Conservation (phyloP, 2,797 vertebrate genomes). For the Crax fasciolata region DNA sequence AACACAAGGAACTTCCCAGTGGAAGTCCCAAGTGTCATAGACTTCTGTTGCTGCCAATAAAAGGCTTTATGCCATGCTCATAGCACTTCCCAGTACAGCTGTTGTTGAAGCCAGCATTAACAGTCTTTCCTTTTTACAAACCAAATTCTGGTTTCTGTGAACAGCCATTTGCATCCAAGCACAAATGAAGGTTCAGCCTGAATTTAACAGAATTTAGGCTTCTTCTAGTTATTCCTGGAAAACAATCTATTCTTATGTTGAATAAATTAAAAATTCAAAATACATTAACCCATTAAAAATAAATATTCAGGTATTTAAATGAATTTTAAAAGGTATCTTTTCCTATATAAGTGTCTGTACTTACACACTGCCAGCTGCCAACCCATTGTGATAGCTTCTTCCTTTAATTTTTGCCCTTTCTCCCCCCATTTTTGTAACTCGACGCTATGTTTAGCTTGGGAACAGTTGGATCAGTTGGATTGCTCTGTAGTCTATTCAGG, state of each 20-base stretch:
- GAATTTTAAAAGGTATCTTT: not conserved
- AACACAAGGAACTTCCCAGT: not conserved
- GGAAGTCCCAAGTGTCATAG: not conserved
- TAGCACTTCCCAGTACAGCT: not conserved
- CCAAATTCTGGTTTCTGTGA: not conserved
- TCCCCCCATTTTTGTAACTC: not conserved
- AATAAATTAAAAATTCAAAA: not conserved
- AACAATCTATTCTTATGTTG: not conserved
- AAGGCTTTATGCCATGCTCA: not conserved
- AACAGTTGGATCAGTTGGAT: constrained; percentile 11
- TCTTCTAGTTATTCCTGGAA: not conserved
- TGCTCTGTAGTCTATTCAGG: constrained; percentile 33
- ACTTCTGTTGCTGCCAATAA: not conserved
- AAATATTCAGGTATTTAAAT: not conserved
- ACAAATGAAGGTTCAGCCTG: not conserved
- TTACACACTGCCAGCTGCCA: not conserved
- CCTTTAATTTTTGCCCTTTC: not conserved
- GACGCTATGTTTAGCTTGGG: constrained; percentile 19
- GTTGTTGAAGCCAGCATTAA: not conserved
- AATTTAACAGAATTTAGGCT: not conserved
- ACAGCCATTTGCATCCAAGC: not conserved
- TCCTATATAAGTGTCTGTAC: not conserved
- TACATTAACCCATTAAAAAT: not conserved
- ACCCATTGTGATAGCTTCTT: not conserved
- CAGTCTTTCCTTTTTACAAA: not conserved